Conservation (phyloP, 2,113 vertebrate genomes). For the Pampusana beccarii region DNA sequence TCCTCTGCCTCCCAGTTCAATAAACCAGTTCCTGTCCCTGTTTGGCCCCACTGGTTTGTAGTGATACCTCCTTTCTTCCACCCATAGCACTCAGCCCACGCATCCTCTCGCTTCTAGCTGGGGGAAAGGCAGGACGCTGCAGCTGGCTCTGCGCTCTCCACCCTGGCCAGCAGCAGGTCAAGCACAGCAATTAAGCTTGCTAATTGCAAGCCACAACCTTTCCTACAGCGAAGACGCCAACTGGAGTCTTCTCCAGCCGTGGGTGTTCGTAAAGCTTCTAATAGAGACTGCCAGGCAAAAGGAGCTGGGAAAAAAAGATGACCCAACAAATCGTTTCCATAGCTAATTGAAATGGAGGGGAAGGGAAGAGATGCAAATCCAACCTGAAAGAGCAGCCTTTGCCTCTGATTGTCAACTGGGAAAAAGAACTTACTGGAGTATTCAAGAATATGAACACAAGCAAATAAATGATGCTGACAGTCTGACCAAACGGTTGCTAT, state of each 20-base stretch:
- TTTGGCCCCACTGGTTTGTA: background rate
- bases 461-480: constrained; percentile 16
- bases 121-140: background rate
- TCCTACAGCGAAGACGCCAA: background rate
- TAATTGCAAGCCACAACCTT: background rate
- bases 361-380: constrained; percentile 9
- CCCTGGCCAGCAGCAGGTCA: background rate
- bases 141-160: background rate
- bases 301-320: background rate
- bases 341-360: background rate
- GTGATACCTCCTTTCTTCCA: background rate
- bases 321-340: background rate
- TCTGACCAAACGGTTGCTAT: constrained; percentile 21
- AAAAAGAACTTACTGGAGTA: background rate
- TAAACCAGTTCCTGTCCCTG: background rate
- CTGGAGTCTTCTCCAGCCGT: background rate
- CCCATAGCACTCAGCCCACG: background rate
- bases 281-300: background rate
- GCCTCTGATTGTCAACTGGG: background rate
- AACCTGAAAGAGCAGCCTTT: constrained; percentile 36
- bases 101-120: background rate
- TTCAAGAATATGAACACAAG: background rate
- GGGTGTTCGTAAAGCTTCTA: background rate
- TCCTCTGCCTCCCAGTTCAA: background rate
- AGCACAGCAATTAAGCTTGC: background rate